Evolutionary conservation across 2,113 vertebrate genomes (phyloP).

Genomic region (Mustela lutreola): DNA sequence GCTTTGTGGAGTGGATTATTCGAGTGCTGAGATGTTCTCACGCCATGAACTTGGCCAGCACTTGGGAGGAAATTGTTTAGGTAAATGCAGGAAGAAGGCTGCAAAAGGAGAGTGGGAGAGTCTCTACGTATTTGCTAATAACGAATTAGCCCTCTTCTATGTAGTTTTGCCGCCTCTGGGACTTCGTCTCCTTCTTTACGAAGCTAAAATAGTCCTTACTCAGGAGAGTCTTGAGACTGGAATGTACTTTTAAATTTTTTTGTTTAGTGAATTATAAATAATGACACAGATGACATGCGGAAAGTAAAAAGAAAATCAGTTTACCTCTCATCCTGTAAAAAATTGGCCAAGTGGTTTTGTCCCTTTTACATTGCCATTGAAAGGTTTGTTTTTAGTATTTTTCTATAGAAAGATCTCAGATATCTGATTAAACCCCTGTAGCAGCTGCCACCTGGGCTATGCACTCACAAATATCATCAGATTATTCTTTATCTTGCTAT

Average conservation of each 20-base stretch:
- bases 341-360: background rate
- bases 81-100: background rate
- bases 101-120: background rate
- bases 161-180: background rate
- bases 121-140: background rate
- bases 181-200: background rate
- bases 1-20: too few relatives aligned
- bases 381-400: background rate
- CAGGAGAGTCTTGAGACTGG: background rate
- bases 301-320: background rate
- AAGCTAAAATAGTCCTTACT: background rate
- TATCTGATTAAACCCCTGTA: slow-evolving; percentile 33
- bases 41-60: fast-evolving
- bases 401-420: slow-evolving; percentile 6
- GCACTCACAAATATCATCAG: background rate
- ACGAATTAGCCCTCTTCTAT: background rate
- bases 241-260: slow-evolving; percentile 34
- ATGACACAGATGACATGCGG: background rate
- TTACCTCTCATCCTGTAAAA: background rate
- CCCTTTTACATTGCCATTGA: background rate
- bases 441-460: background rate
- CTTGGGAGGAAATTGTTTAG: background rate
- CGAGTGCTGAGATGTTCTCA: background rate
- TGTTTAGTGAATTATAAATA: background rate
- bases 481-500: slow-evolving; percentile 33